Base-by-base conservation (phyloP, 1,140 invertebrate species). In the Ridgeia piscesae region DNA sequence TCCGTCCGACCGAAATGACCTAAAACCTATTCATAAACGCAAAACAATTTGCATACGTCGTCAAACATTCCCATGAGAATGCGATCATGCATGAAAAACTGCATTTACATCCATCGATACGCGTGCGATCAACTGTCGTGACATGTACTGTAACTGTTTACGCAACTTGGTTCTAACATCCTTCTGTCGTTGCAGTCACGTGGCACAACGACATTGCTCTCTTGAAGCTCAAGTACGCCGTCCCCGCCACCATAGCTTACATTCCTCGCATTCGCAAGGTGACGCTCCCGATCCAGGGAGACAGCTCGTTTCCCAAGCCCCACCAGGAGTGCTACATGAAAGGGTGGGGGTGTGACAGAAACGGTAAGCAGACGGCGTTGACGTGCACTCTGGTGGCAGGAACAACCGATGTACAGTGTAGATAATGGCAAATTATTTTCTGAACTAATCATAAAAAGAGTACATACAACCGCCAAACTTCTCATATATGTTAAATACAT, bases 261-360 rank as follows among this genome's bases (percentile, higher is more conserved):
- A 94, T 95, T 88, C 88, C 91, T 33, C 88, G 91, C 9, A 93
- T 95, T 77, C 91, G 35, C 1, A 33, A 34, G 35, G 50, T 88
- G 6, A 50, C 93, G 34, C 93, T 95, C 17, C 94, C 95, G 4
- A 27, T 50, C 0, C 34, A 77, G 11, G 89, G 89, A 31, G 93
- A 94, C 88, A 91, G 0, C 31, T 90, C 90, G 33, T 95, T 95
- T 92, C 95, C 95, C n/a, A 48, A 11, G 34, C n/a, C 89, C 0
- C 94, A 94, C 0, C 77, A 91, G 31, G 48, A 48, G 6, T 95
- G 95, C 93, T 91, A 93, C 6, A 94, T 95, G 89, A 94, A 93
- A 89, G 95, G 95, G 14, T 95, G 95, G 95, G 95, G 95, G 14
- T 95, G 95, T 91, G 95, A 94, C 0, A n/a, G 91, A n/a, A 92